A percentile compares a stretch with the other conserved stretches of the same genome.
Conservation (phyloP, 2,888 invertebrate species). For the Agonopterix subpropinquella region DNA sequence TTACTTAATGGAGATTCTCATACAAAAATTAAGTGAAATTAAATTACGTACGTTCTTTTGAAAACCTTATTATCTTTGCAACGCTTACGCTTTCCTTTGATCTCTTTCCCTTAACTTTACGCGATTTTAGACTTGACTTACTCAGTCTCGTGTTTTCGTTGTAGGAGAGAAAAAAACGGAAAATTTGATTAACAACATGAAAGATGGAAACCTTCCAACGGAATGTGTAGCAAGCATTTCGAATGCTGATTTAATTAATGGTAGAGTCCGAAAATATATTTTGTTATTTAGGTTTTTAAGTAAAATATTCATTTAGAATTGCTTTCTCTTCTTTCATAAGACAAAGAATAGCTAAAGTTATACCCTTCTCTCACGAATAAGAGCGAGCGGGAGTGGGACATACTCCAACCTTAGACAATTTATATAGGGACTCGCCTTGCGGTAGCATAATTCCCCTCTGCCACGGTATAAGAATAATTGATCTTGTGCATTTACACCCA, state of each 20-base stretch:
- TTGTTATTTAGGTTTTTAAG: too few species aligned
- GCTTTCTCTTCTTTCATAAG: too few species aligned
- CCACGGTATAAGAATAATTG: too few species aligned
- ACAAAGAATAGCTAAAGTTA: too few species aligned
- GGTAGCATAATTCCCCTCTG: too few species aligned
- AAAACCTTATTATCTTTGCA: conserved; percentile 2
- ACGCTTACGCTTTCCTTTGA: conserved; percentile 37
- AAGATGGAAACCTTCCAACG: conserved; percentile 31
- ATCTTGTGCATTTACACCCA: too few species aligned
- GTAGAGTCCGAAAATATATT: too few species aligned
- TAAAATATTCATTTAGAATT: too few species aligned
- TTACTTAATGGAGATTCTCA: conserved; percentile 3
- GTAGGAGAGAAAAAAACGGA: conserved; percentile 26
- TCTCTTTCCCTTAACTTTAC: conserved; percentile 38
- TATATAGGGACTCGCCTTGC: too few species aligned
- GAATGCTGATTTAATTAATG: conserved; percentile 6
- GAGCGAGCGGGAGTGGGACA: too few species aligned
- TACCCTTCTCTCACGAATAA: too few species aligned
- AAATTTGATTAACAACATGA: conserved; percentile 50
- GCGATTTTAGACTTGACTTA: conserved; percentile 52
- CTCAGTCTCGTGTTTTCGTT: conserved; percentile 28
- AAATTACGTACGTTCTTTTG: conserved; percentile 3
- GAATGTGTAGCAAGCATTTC: not conserved
- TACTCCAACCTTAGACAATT: too few species aligned
- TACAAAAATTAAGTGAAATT: conserved; percentile 3